Base-by-base conservation (phyloP, 2,797 vertebrate species). In the Pipistrellus pygmaeus region DNA sequence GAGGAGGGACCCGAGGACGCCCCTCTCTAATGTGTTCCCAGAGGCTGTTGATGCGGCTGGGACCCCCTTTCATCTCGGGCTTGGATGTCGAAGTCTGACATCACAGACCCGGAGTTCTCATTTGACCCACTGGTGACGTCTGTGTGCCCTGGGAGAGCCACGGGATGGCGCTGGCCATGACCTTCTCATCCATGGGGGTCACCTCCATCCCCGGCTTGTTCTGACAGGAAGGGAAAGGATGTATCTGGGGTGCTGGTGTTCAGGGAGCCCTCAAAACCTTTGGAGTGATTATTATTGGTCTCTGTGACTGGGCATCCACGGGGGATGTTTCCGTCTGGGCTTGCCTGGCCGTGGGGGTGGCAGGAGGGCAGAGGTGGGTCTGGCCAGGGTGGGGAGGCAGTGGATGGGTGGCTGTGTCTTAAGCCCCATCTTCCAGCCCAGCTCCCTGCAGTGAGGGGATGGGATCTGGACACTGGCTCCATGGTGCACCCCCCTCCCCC, bases 401-500 rank as follows among this genome's bases (percentile, higher is more conserved):
- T 20, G 82, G 51, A 12, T 27, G 51, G 72, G 25, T 73, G 57
- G 9, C 84, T 87, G 32, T 44, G 44, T 35, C 51, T 69, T 44
- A 30, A 32, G 21, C 57, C 46, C 73, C 25, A 1, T 23, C 73
- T 75, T 35, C 9, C 1, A 38, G 6, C 73, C 21, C 51, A 71
- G 14, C 17, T 57, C 35, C 51, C 32, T 72, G 17, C 44, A 23
- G 32, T 72, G 41, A n/a, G 8, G 3, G 20, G 2, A 21, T 35
- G 38, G 46, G 5, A 15, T 60, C 46, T 69, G 64, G 51, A 84
- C 69, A 69, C 60, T 35, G 5, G 17, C 10, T 6, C 11, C 2
- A 8, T 32, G 27, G 20, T 4, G 0, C 14, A 6, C 38, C 0
- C 15, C 27, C 44, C 1, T 0, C 8, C 53, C 20, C 10, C 1